These are phyloP conservation scores for Erpornis zantholeuca DNA, from an alignment of 2,113 vertebrate genomes.

Conservation along the genomic window DNA sequence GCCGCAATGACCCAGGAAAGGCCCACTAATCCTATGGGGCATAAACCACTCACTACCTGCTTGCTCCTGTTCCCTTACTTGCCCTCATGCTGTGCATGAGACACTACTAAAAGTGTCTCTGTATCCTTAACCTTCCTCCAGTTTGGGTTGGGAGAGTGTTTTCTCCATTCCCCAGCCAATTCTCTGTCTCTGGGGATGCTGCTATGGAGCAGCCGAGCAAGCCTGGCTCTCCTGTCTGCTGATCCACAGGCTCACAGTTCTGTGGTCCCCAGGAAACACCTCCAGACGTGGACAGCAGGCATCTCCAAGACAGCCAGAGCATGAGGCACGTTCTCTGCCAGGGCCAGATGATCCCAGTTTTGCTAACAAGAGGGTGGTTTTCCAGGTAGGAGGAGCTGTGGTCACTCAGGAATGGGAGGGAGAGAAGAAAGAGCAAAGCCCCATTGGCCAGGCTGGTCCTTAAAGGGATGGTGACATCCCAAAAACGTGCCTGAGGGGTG, in stretches of 20 bases:
- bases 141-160: not conserved
- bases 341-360: not conserved
- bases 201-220: not conserved
- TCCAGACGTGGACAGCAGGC: not conserved
- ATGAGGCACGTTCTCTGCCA: not conserved
- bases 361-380: not conserved
- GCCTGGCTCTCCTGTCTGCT: not conserved
- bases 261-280: not conserved
- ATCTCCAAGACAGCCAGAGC: not conserved
- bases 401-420: not conserved
- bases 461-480: not conserved
- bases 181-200: not conserved
- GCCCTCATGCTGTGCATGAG: not conserved
- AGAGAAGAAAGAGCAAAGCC: not conserved
- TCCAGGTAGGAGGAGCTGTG: not conserved
- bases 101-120: not conserved
- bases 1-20: not conserved
- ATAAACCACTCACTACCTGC: not conserved
- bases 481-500: not conserved
- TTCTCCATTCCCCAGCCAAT: not conserved
- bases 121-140: not conserved
- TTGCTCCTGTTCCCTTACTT: not conserved
- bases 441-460: not conserved
- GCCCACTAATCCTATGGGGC: not conserved
- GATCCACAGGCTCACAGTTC: not conserved